Evolutionary conservation across 2,888 invertebrate genomes (phyloP).

Genomic region (Cataglyphis cursor): DNA sequence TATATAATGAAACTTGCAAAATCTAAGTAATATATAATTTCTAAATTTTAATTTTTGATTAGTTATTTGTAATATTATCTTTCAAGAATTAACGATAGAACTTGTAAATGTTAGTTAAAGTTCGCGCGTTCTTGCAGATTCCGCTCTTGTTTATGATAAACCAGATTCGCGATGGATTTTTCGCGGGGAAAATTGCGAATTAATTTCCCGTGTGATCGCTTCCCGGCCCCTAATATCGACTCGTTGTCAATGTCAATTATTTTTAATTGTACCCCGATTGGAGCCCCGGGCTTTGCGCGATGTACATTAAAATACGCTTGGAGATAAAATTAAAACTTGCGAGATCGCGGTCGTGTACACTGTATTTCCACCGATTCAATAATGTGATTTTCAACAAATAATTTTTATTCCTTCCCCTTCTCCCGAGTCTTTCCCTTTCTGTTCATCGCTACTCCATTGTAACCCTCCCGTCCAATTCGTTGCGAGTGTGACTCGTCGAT

Average conservation of each 20-base stretch:
- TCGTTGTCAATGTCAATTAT: constrained; percentile 68
- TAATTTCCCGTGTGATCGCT: constrained; percentile 54
- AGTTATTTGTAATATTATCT: neutral
- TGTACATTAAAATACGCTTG: constrained; percentile 75
- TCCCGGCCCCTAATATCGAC: constrained; percentile 29
- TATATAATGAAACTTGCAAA: neutral
- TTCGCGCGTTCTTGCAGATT: neutral
- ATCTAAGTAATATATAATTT: neutral
- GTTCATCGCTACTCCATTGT: constrained; percentile 55
- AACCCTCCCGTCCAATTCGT: constrained; percentile 53
- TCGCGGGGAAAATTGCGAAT: constrained; percentile 40
- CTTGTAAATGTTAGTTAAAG: neutral
- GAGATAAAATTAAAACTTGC: constrained; percentile 76
- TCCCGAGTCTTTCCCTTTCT: constrained; percentile 1
- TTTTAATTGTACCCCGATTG: constrained; percentile 75
- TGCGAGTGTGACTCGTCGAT: constrained; percentile 58
- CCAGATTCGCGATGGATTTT: neutral
- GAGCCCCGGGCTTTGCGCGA: constrained; percentile 67
- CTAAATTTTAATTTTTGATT: neutral
- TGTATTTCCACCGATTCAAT: constrained; percentile 59
- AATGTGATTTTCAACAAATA: constrained; percentile 75
- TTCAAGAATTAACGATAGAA: neutral
- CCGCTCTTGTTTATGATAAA: neutral
- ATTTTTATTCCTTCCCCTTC: constrained; percentile 61
- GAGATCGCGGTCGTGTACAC: constrained; percentile 50